These are phyloP conservation scores for Epicauta chinensis DNA, from an alignment of 1,140 invertebrate species.

Conservation along the genomic window DNA sequence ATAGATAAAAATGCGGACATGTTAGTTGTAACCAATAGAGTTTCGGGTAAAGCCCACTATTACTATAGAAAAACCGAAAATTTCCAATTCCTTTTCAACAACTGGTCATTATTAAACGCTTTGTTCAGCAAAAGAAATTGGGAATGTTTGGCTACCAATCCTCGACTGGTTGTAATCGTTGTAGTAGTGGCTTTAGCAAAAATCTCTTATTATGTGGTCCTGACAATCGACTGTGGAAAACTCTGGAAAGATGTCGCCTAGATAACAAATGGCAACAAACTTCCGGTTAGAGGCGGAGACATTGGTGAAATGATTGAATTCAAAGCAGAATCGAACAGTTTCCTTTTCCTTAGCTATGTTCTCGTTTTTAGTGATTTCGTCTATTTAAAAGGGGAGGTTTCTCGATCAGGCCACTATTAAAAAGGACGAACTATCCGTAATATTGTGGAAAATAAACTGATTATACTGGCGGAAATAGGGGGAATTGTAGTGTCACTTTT, in stretches of 20 bases:
- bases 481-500: too few relatives aligned
- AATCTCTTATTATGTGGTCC: conserved; percentile 36
- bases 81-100: conserved; percentile 24
- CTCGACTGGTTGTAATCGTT: conserved; percentile 30
- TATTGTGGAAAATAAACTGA: too few relatives aligned
- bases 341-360: conserved; percentile 6
- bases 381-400: too few relatives aligned
- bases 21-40: conserved; percentile 20
- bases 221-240: conserved; percentile 25
- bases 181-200: conserved; percentile 15
- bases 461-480: too few relatives aligned
- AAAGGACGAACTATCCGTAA: too few relatives aligned
- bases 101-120: conserved; percentile 40
- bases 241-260: conserved; percentile 19
- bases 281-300: conserved; percentile 21
- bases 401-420: too few relatives aligned
- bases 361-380: too few relatives aligned
- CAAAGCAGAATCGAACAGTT: conserved; percentile 18
- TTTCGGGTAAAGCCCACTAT: conserved; percentile 10
- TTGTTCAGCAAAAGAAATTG: conserved; percentile 38
- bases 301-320: conserved; percentile 22
- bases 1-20: conserved; percentile 17
- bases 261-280: conserved; percentile 25
- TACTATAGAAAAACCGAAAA: conserved; percentile 22
- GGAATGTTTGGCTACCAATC: conserved; percentile 1